Percentiles rank a stretch among this genome's conserved stretches.
These are phyloP conservation scores for Habrosyne pyritoides DNA, from an alignment of 2,888 invertebrate genomes.

Conservation along the genomic window DNA sequence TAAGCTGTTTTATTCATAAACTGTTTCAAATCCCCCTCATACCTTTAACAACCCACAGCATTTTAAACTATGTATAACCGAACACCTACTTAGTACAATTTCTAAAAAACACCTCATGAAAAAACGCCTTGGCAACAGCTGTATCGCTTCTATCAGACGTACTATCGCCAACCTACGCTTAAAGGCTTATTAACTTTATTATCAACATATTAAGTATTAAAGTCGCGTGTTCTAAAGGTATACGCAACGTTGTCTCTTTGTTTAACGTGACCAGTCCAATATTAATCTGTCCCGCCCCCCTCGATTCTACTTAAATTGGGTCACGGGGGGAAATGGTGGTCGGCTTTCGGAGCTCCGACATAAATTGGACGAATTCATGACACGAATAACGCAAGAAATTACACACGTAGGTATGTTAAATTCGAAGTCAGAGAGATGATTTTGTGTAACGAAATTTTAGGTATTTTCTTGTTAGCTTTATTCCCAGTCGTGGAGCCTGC, in stretches of 20 bases:
- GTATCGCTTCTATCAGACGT: conserved; percentile 25
- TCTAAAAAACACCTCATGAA: conserved; percentile 31
- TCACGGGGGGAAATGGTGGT: conserved; percentile 15
- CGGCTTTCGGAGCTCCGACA: conserved; percentile 17
- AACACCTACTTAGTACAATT: conserved; percentile 17
- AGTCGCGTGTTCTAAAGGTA: neutral
- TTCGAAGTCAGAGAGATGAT: conserved; percentile 2
- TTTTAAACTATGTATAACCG: neutral
- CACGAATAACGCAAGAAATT: conserved; percentile 21
- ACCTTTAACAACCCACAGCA: neutral
- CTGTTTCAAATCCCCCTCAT: no score
- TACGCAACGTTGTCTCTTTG: conserved; percentile 18
- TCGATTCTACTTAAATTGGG: conserved; percentile 16
- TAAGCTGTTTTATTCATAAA: no score
- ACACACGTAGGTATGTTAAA: conserved; percentile 22
- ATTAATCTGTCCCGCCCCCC: conserved; percentile 27
- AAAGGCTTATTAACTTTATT: conserved; percentile 2
- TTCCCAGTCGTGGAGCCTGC: neutral
- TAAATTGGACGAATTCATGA: conserved; percentile 23
- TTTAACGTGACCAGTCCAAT: conserved; percentile 32
- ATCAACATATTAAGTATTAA: neutral
- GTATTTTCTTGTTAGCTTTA: neutral
- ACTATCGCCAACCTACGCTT: conserved; percentile 14
- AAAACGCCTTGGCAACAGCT: conserved; percentile 39
- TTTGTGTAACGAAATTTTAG: neutral